These are phyloP conservation scores for Andinoacara biseriatus DNA, from an alignment of 2,113 vertebrate genomes.

Conservation along the genomic window DNA sequence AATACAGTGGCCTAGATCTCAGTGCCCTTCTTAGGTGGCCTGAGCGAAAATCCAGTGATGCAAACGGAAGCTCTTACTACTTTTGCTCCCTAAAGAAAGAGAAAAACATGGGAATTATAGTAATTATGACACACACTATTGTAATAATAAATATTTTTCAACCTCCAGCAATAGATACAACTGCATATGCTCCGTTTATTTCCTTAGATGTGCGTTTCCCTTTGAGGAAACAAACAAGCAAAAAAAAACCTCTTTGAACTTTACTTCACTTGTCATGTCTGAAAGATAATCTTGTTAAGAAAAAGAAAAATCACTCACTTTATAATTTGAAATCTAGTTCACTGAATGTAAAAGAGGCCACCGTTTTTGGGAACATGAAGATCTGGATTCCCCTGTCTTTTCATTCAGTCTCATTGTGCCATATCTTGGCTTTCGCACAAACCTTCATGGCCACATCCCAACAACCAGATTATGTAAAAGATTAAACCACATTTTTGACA, in stretches of 20 bases:
- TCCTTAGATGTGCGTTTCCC: background rate
- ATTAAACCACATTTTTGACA: conserved; percentile 61
- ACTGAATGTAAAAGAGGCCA: conserved; percentile 42
- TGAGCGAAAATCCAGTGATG: background rate
- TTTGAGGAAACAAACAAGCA: conserved; percentile 7
- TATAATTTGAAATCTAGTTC: conserved; percentile 38
- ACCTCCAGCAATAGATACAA: background rate
- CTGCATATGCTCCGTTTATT: conserved; percentile 7
- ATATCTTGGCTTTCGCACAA: conserved; percentile 51
- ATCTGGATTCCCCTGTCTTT: conserved; percentile 47
- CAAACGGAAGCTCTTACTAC: conserved; percentile 8
- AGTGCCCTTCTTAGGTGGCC: background rate
- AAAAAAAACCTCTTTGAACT: conserved; percentile 14
- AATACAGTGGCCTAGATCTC: background rate
- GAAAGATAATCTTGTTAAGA: conserved; percentile 12
- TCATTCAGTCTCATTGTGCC: conserved; percentile 51
- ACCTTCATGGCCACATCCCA: conserved; percentile 55
- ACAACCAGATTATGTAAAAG: conserved; percentile 61
- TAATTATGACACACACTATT: background rate
- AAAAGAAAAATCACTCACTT: conserved; percentile 22
- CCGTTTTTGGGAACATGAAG: conserved; percentile 52
- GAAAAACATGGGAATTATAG: background rate
- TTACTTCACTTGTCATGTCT: conserved; percentile 13
- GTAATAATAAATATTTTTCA: background rate
- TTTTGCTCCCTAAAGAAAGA: background rate